Percentiles rank a stretch among this genome's conserved stretches.
Evolutionary conservation across 2,888 invertebrate species (phyloP).

Genomic region (Oligia strigilis): DNA sequence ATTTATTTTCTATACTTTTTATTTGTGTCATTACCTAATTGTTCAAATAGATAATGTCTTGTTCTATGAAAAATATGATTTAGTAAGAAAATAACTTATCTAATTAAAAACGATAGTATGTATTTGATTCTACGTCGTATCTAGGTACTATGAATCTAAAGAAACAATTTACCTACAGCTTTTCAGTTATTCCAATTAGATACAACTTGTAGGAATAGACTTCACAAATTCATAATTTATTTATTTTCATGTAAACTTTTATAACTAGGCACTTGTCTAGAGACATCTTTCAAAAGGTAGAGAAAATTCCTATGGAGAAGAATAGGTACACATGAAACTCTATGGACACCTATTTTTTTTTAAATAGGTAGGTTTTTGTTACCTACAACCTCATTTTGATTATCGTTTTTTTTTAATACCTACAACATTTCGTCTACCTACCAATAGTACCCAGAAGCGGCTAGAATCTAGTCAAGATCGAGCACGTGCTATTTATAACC

Average conservation of each 20-base stretch:
- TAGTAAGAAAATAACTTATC: not conserved
- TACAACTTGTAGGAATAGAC: too few species aligned
- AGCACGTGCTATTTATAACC: constrained; percentile 55
- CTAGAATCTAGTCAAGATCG: constrained; percentile 19
- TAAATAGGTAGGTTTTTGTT: not conserved
- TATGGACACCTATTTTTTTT: not conserved
- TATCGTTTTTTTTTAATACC: not conserved
- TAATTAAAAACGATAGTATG: not conserved
- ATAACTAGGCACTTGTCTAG: not conserved
- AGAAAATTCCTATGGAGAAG: not conserved
- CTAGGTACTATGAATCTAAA: not conserved
- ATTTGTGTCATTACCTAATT: not conserved
- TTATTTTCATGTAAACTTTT: not conserved
- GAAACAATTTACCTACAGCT: not conserved
- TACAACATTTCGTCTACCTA: not conserved
- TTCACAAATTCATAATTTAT: not conserved
- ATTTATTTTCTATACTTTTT: not conserved
- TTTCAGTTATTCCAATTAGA: not conserved
- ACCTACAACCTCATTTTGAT: not conserved
- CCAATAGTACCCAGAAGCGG: not conserved
- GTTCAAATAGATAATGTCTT: not conserved
- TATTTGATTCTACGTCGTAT: not conserved
- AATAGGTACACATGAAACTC: not conserved
- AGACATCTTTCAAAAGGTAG: not conserved
- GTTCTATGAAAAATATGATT: not conserved